Evolutionary conservation across 2,888 invertebrate genomes (phyloP).

Genomic region (Eugnorisma glareosa): DNA sequence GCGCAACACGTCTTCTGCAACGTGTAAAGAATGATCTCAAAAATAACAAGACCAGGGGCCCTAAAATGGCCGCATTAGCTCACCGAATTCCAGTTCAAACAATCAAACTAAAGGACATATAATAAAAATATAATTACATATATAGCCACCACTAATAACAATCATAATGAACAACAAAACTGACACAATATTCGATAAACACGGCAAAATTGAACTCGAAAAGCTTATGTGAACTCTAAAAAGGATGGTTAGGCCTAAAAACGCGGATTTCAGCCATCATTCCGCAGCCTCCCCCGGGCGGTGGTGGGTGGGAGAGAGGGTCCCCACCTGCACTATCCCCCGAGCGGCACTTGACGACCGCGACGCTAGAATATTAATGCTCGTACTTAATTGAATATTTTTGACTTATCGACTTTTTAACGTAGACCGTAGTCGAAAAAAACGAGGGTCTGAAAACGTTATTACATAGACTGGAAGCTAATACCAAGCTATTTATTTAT

Average conservation of each 20-base stretch:
- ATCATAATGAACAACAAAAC: slow-evolving; percentile 20
- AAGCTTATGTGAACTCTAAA: slow-evolving; percentile 85
- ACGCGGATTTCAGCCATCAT: slow-evolving; percentile 84
- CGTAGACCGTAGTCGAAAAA: neutral
- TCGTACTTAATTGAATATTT: slow-evolving; percentile 86
- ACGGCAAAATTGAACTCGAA: slow-evolving; percentile 74
- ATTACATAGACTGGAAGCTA: neutral
- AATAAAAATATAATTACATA: neutral
- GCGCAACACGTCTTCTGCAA: neutral
- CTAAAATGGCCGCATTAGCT: neutral
- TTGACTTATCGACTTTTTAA: slow-evolving; percentile 80
- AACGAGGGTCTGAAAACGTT: neutral
- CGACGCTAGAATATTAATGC: slow-evolving; percentile 88
- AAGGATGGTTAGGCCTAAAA: slow-evolving; percentile 89
- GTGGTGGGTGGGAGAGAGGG: slow-evolving; percentile 63
- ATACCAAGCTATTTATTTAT: too few species aligned
- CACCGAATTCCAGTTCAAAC: neutral
- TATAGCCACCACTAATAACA: neutral
- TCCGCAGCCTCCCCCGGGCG: slow-evolving; percentile 69
- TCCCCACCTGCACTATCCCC: slow-evolving; percentile 81
- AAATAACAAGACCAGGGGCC: neutral
- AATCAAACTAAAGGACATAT: neutral
- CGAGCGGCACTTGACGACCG: slow-evolving; percentile 85
- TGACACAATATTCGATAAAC: slow-evolving; percentile 54
- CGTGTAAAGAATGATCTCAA: neutral